A percentile compares a stretch with the other conserved stretches of the same genome.
Conservation (phyloP, 2,113 vertebrate genomes). For the Pseudorectes ferrugineus region DNA sequence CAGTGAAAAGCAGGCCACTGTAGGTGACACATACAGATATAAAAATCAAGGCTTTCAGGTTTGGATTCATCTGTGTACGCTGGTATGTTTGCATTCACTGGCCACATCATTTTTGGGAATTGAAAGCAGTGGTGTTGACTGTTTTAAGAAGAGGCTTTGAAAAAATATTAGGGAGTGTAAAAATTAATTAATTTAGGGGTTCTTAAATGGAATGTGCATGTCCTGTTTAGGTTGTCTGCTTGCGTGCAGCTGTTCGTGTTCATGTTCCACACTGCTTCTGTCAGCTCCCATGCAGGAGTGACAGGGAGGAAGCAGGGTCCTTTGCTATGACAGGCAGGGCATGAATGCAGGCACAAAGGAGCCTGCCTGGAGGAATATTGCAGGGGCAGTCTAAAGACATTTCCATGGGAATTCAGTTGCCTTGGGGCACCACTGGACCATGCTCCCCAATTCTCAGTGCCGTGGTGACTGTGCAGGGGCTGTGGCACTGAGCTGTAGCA, state of each 20-base stretch:
- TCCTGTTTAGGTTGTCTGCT: neutral
- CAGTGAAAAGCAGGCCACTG: neutral
- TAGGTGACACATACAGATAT: neutral
- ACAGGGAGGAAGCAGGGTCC: neutral
- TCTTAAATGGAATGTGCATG: neutral
- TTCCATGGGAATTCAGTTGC: neutral
- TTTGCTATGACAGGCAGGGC: neutral
- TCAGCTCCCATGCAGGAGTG: neutral
- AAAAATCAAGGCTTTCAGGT: neutral
- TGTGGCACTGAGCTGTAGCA: neutral
- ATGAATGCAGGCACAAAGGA: neutral
- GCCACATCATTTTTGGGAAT: neutral
- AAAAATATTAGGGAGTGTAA: neutral
- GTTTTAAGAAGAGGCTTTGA: neutral
- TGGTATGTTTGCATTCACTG: neutral
- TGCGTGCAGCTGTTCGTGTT: neutral
- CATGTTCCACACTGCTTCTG: neutral
- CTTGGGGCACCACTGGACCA: neutral
- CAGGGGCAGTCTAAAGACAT: neutral
- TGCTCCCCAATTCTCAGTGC: accelerated
- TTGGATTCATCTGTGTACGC: neutral
- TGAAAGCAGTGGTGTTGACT: neutral
- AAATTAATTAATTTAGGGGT: neutral
- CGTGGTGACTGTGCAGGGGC: neutral
- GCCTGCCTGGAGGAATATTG: neutral